Evolutionary conservation across 2,113 vertebrate genomes (phyloP), one percentile per base, ranked within the genome.

Genomic region (Melospiza melodia): DNA sequence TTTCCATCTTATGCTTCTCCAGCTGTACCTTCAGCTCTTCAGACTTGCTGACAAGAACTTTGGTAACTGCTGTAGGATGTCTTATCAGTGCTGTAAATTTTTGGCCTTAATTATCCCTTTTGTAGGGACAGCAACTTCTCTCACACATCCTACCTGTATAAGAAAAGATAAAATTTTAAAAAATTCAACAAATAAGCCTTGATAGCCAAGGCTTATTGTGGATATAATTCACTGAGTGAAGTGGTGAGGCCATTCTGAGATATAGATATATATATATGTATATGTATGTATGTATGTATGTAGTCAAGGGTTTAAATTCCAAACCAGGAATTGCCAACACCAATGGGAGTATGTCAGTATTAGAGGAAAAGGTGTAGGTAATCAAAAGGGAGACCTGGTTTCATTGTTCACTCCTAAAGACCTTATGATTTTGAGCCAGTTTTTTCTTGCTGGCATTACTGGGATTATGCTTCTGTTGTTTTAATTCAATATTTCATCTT

Each of bases 401-500:
- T 39, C 6, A 8, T 23, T 65, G 15, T 58, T 81, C 17, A 12
- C 12, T 90, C n/a, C 54, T 49, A 41, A 59, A 68, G 11, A 7
- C 16, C 4, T 66, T 67, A 31, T 0, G 5, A 46, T 54, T 89
- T 46, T 65, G 18, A 89, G 33, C 10, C 31, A 33, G 13, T 46
- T 23, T 55, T 41, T 61, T 55, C 19, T 51, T 71, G 23, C 72
- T 84, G 46, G 10, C 31, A 18, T 77, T 52, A 73, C 12, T 59
- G 67, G 68, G 41, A 37, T 63, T 69, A 23, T 78, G 12, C 35
- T 81, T 33, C 44, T 79, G 1, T 85, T 54, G 15, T 27, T 69
- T 91, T 93, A 62, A 87, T 93, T 67, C 39, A 24, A 1, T 74
- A 67, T 94, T 93, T 94, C 19, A 22, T 43, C 52, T 96, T 97